Conservation (phyloP, 2,888 invertebrate genomes). For the Drosophila anomalata region DNA sequence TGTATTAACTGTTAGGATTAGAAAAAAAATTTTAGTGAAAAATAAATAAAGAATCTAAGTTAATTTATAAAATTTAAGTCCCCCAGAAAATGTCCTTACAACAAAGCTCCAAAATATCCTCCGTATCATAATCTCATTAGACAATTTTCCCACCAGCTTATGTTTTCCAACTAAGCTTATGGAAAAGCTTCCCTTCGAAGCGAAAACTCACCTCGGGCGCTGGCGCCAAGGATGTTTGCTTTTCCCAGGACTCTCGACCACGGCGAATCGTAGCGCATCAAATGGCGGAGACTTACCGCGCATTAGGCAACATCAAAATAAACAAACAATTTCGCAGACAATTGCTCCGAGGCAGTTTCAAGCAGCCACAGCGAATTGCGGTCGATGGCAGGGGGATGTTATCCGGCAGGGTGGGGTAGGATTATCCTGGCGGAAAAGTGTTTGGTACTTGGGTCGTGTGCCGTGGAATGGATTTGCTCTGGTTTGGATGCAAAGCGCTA, state of each 20-base stretch:
- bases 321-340: conserved; percentile 76
- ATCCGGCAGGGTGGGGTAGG: conserved; percentile 49
- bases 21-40: no score
- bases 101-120: conserved; percentile 10
- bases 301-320: conserved; percentile 76
- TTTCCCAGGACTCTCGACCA: conserved; percentile 67
- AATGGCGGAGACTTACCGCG: conserved; percentile 62
- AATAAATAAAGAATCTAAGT: background rate
- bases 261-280: conserved; percentile 47
- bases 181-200: conserved; percentile 45
- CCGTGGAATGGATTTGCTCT: conserved; percentile 55
- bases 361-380: conserved; percentile 60
- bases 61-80: background rate
- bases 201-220: conserved; percentile 32
- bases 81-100: background rate
- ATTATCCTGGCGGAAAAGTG: conserved; percentile 61
- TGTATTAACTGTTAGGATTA: no score
- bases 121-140: conserved; percentile 14
- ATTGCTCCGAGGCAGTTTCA: conserved; percentile 60
- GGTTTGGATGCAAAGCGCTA: conserved; percentile 66
- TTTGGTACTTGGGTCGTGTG: conserved; percentile 53
- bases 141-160: conserved; percentile 43
- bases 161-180: background rate
- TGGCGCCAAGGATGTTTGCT: conserved; percentile 54
- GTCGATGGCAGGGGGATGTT: conserved; percentile 19